Evolutionary conservation across 1,140 invertebrate species (phyloP).

Genomic region (Anastrepha ludens): DNA sequence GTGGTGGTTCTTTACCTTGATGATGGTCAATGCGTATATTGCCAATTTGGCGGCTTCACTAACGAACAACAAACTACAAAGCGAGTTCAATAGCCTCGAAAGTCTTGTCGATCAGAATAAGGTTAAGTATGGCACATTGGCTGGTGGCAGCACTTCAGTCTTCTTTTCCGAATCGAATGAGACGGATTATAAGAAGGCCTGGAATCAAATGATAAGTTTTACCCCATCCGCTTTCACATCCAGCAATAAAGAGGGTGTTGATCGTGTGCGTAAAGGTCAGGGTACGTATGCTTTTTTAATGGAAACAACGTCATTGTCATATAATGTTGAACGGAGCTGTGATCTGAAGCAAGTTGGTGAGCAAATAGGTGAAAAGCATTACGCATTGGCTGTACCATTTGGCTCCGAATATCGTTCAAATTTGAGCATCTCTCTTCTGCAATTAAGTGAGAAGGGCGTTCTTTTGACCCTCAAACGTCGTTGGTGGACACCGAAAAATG

Average conservation of each 20-base stretch:
- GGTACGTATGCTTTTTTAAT: slow-evolving; percentile 87
- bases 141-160: slow-evolving; percentile 83
- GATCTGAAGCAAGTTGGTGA: slow-evolving; percentile 86
- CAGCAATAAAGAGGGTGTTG: slow-evolving; percentile 88
- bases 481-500: slow-evolving; percentile 85
- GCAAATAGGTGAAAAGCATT: slow-evolving; percentile 88
- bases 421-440: slow-evolving; percentile 85
- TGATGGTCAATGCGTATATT: slow-evolving; percentile 96
- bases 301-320: slow-evolving; percentile 89
- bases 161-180: slow-evolving; percentile 79
- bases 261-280: slow-evolving; percentile 82
- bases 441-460: slow-evolving; percentile 87
- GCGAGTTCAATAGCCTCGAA: slow-evolving; percentile 88
- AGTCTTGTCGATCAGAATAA: slow-evolving; percentile 91
- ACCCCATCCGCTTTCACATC: slow-evolving; percentile 88
- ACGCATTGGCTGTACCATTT: slow-evolving; percentile 86
- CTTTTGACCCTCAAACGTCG: slow-evolving; percentile 86
- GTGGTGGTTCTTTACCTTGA: slow-evolving; percentile 98
- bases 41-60: slow-evolving; percentile 96
- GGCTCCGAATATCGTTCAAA: slow-evolving; percentile 79
- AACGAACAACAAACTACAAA: slow-evolving; percentile 88
- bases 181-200: slow-evolving; percentile 83
- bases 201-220: slow-evolving; percentile 88
- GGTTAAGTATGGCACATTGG: slow-evolving; percentile 88
- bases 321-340: slow-evolving; percentile 84